A percentile compares a stretch with the other conserved stretches of the same genome.
These are phyloP conservation scores for Macroglossus sobrinus DNA, from an alignment of 2,113 vertebrate genomes.

Conservation along the genomic window DNA sequence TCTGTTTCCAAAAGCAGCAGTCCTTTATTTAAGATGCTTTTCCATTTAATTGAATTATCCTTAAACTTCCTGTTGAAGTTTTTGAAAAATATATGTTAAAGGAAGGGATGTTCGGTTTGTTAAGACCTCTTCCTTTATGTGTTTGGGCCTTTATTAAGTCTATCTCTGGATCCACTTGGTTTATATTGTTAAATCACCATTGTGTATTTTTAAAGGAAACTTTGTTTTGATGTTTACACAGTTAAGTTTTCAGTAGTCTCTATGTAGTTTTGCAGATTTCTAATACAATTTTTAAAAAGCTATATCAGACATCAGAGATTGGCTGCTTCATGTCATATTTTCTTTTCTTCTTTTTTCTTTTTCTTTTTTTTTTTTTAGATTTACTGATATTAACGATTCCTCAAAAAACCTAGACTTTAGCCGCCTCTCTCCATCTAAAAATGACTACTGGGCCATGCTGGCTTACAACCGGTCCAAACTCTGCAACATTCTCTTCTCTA, in stretches of 20 bases:
- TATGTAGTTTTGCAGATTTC: not conserved
- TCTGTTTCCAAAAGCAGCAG: slow-evolving; percentile 55
- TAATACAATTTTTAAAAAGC: slow-evolving; percentile 25
- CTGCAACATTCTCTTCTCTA: slow-evolving; percentile 96
- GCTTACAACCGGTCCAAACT: slow-evolving; percentile 98
- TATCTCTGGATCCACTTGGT: not conserved
- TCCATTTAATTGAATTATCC: slow-evolving; percentile 56
- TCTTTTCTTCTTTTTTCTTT: slow-evolving; percentile 39
- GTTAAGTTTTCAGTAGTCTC: not conserved
- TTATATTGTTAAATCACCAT: not conserved
- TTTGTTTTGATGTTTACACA: fast-evolving
- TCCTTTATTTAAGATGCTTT: slow-evolving; percentile 56
- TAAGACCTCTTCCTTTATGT: not conserved
- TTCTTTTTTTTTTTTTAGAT: slow-evolving; percentile 82
- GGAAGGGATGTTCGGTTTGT: not conserved
- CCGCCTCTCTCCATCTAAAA: slow-evolving; percentile 89
- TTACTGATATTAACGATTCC: slow-evolving; percentile 91
- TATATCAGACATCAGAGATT: not conserved
- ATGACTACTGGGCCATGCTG: slow-evolving; percentile 96
- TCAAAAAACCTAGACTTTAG: slow-evolving; percentile 90
- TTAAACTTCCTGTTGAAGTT: slow-evolving; percentile 55
- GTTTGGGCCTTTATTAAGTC: not conserved
- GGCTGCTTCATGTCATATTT: not conserved
- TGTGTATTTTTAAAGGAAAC: not conserved
- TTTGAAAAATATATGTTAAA: slow-evolving; percentile 13